phyloP scores from a whole-genome alignment of 2,113 vertebrate genomes.

The Apeltes quadracus region DNA sequence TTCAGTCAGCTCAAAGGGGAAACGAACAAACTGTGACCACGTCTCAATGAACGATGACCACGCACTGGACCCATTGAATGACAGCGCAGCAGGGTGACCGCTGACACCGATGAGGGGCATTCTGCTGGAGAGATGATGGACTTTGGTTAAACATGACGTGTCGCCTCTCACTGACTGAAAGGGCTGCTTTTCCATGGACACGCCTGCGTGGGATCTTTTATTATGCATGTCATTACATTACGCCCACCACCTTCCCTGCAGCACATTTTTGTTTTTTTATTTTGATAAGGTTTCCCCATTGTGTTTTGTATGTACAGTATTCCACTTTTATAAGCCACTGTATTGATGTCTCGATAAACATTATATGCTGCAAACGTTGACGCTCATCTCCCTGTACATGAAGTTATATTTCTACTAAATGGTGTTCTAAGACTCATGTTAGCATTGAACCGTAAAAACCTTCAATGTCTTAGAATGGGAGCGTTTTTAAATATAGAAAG shows the following conservation, averaged over 20 bases:
- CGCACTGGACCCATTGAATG: constrained; percentile 40
- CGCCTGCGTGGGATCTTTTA: constrained; percentile 50
- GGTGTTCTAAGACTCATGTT: constrained; percentile 69
- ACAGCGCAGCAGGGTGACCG: not conserved
- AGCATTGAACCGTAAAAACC: constrained; percentile 67
- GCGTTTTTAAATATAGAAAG: constrained; percentile 73
- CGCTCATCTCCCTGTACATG: constrained; percentile 81
- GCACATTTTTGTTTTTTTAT: constrained; percentile 48
- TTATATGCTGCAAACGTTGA: constrained; percentile 69
- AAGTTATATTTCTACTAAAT: constrained; percentile 85
- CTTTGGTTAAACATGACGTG: constrained; percentile 5
- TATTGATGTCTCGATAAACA: constrained; percentile 71
- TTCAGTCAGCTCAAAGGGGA: constrained; percentile 18
- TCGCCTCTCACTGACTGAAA: constrained; percentile 51
- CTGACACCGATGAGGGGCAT: not conserved
- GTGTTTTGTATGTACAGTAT: constrained; percentile 76
- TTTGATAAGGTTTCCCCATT: constrained; percentile 62
- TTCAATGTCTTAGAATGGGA: constrained; percentile 77
- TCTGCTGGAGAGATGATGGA: not conserved
- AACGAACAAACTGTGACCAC: constrained; percentile 21
- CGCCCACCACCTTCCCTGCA: constrained; percentile 20
- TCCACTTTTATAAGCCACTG: constrained; percentile 73
- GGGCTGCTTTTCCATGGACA: constrained; percentile 70
- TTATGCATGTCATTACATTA: constrained; percentile 64
- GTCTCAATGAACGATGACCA: constrained; percentile 12